Conservation (phyloP, 1,140 invertebrate species). For the Drosophila lacteicornis region DNA sequence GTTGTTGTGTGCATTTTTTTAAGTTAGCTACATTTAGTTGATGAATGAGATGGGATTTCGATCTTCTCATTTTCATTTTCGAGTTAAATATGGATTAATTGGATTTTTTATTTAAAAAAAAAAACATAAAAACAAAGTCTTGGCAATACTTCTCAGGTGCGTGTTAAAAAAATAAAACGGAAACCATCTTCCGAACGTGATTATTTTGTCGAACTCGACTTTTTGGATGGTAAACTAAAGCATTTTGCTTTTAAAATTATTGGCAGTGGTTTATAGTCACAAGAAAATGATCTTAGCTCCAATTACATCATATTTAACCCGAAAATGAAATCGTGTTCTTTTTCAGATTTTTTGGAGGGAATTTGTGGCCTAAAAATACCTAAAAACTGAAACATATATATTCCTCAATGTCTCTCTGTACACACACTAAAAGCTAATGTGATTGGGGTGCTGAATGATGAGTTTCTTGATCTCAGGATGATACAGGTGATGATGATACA, state of each 20-base stretch:
- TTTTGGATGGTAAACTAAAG: background rate
- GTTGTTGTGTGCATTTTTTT: conserved; percentile 42
- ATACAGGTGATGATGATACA: conserved; percentile 15
- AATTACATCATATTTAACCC: conserved; percentile 7
- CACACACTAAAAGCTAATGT: conserved; percentile 51
- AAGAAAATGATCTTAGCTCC: background rate
- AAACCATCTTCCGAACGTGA: no score
- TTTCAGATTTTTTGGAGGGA: conserved; percentile 34
- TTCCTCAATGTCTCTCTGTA: conserved; percentile 36
- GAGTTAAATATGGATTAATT: conserved; percentile 6
- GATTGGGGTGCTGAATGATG: conserved; percentile 46
- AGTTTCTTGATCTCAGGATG: conserved; percentile 25
- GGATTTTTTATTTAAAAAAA: background rate
- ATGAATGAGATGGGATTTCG: conserved; percentile 24
- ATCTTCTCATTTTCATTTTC: background rate
- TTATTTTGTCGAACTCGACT: background rate
- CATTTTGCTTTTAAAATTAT: background rate
- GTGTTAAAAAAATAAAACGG: background rate
- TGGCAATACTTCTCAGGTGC: no score
- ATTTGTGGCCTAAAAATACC: conserved; percentile 50
- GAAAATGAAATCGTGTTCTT: background rate
- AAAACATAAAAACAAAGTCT: no score
- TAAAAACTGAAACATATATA: conserved; percentile 53
- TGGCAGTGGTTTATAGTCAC: conserved; percentile 7
- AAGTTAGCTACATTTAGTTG: conserved; percentile 57